Conservation (phyloP, 2,797 vertebrate species). For the Rhincodon typus region DNA sequence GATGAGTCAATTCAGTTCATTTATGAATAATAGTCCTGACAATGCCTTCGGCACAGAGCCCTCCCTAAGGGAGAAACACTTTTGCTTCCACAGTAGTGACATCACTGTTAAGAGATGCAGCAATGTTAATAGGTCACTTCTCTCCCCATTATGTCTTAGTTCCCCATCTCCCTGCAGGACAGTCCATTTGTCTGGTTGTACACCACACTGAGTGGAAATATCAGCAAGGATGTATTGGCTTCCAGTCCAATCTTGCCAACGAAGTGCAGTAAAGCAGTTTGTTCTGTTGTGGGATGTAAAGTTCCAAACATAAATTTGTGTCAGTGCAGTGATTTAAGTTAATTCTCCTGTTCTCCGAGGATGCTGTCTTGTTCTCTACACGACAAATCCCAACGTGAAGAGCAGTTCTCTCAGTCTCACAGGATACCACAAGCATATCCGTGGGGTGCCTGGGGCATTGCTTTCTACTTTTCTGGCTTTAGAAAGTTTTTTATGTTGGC, state of each 20-base stretch:
- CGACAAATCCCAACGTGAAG: background rate
- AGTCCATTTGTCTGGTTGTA: background rate
- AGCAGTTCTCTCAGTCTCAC: background rate
- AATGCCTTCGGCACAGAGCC: background rate
- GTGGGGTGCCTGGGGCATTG: background rate
- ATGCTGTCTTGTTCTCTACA: background rate
- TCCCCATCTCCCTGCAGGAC: background rate
- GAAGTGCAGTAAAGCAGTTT: background rate
- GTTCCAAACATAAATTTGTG: background rate
- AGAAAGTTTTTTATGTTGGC: background rate
- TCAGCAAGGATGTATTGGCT: background rate
- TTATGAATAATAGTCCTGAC: background rate
- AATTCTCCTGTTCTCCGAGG: background rate
- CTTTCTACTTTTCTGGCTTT: background rate
- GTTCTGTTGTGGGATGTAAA: background rate
- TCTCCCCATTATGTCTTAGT: background rate
- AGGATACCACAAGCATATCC: background rate
- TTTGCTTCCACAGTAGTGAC: too few species aligned
- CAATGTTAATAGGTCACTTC: too few species aligned
- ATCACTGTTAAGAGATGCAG: background rate
- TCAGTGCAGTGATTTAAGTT: background rate
- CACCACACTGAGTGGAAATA: background rate
- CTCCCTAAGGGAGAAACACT: background rate
- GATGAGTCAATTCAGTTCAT: background rate
- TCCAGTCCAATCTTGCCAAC: background rate